Base-by-base conservation (phyloP, 2,888 invertebrate genomes). In the Dolomedes plantarius region DNA sequence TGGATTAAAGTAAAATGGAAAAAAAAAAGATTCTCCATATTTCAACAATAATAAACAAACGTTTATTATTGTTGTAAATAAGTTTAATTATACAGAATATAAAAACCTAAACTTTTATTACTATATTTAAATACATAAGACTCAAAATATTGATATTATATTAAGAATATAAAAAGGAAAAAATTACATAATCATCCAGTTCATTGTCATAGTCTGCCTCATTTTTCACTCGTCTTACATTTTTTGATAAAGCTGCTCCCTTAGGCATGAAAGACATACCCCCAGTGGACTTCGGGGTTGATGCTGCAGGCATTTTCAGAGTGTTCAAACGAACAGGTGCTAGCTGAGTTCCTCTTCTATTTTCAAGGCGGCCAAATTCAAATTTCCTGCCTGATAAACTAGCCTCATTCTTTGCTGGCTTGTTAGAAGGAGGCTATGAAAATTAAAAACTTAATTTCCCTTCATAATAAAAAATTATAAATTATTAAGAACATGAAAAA, bases 231-330 rank as follows among this genome's bases (percentile, higher is more conserved):
- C 77, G 50, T 27, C 77, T 32, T 27, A 85, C 72, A 68, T 85
- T 85, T 56, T 31, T 85, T 9, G 77, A 67, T n/a, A 85, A 31
- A 41, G 83, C 32, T 6, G 77, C 27, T 39, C 83, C 83, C 68
- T 85, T 85, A 11, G 83, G 83, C 83, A 85, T 85, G 28, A 85
- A 85, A 56, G 83, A 85, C 83, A 77, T 76, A 2, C 76, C 27
- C 39, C 72, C 39, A n/a, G 32, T 31, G 9, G 72, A 27, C 11
- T 73, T 73, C 56, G 50, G 19, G 16, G 71, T 31, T 7, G 71
- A n/a, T 5, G 81, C 16, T 9, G 32, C 46, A n/a, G 83, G 83
- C 83, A 78, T 85, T 23, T 85, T 85, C 13, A 85, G 73, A 19
- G 50, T 39, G 56, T 68, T 62, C 41, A 85, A 27, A 27, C 68